phyloP scores from a whole-genome alignment of 35 echinoderm and acorn worm genomes.

The Apostichopus californicus region DNA sequence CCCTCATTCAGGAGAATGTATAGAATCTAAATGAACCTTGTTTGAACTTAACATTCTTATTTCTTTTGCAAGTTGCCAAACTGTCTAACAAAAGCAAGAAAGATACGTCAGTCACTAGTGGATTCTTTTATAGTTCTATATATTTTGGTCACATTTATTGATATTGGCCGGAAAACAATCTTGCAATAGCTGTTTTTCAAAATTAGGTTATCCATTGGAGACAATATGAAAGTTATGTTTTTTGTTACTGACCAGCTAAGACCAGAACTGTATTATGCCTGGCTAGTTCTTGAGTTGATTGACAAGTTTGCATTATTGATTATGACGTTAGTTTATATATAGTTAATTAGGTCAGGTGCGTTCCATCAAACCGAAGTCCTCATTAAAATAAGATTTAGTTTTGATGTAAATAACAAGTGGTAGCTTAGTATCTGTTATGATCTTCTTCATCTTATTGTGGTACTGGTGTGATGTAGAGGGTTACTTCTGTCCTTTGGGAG shows the following conservation, averaged over 20 bases:
- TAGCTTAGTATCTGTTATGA: no score
- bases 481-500: no score
- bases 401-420: no score
- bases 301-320: not conserved
- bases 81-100: not conserved
- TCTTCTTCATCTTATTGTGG: no score
- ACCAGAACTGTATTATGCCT: not conserved
- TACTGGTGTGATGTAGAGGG: no score
- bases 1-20: no score
- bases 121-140: no score
- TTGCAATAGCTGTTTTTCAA: not conserved
- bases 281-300: not conserved
- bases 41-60: no score
- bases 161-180: not conserved
- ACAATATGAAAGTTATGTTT: not conserved
- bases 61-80: not conserved
- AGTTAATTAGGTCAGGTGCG: not conserved
- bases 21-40: no score
- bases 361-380: not conserved
- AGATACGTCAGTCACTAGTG: not conserved
- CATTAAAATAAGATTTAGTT: no score
- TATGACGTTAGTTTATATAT: not conserved
- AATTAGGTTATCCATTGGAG: no score
- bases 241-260: not conserved
- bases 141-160: not conserved